Base-by-base conservation (phyloP, 2,888 invertebrate genomes). In the Torymus auratus region DNA sequence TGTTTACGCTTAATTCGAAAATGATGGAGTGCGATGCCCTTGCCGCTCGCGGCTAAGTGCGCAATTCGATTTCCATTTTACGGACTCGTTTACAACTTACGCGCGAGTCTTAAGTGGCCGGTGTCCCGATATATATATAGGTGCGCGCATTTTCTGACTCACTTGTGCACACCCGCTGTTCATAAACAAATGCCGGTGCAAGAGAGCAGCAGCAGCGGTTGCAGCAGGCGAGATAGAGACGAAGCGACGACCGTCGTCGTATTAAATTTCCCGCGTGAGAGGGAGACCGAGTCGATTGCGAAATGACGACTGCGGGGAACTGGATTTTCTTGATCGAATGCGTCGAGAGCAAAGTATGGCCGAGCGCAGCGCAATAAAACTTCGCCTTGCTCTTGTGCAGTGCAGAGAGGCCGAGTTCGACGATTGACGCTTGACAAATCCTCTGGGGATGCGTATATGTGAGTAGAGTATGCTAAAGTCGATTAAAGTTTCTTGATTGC, bases 11-110 rank as follows among this genome's bases (percentile, higher is more conserved):
- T 41, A 61, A 78, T 72, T 53, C 5, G 60, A 60, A 71, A 72
- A 71, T 55, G 53, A n/a, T 13, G 58, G 62, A 73, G 78, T 68
- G 62, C 72, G 72, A 67, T 68, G 68, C 53, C 78, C 73, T 61
- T 72, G 61, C 53, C n/a, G 11, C 11, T 23, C 11, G 17, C 52
- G 53, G 10, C 50, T 64, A 70, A 70, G 64, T 64, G 70, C 64
- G 77, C 70, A 70, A 70, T 70, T 77, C 20, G 64, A 70, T 77
- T 77, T 70, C 56, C 77, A 71, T 77, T 77, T 77, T 70, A 71
- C 64, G 69, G 28, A 61, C 41, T 23, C 78, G 78, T 67, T 72
- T 67, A 41, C 64, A 20, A 12, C 50, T 10, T 3, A n/a, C 52
- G 28, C 41, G 50, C n/a, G 23, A 7, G 1, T 41, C 7, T 41